These are phyloP conservation scores for Lycia hirtaria DNA, from an alignment of 2,888 invertebrate species.

Conservation along the genomic window DNA sequence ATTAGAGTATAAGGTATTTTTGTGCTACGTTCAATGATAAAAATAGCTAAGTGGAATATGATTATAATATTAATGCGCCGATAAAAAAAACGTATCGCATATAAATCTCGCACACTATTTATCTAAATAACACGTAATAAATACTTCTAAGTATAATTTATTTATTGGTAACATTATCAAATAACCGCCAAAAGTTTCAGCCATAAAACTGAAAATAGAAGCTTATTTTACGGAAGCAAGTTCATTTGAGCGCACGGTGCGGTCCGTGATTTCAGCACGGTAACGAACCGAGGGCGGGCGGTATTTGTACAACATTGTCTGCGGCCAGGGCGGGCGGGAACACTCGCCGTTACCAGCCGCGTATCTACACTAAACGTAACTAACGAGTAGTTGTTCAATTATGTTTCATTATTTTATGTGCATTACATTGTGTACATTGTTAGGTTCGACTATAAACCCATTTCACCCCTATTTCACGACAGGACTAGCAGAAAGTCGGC, in stretches of 20 bases:
- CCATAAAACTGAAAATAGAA: constrained; percentile 41
- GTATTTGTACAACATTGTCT: constrained; percentile 64
- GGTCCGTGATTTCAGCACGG: constrained; percentile 45
- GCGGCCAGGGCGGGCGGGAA: constrained; percentile 23
- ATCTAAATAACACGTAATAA: too few relatives aligned
- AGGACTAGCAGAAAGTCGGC: too few relatives aligned
- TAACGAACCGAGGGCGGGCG: constrained; percentile 60
- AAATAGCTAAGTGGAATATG: too few relatives aligned
- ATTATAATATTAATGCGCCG: too few relatives aligned
- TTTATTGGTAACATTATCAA: not conserved
- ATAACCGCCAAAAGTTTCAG: constrained; percentile 6
- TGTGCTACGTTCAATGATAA: too few relatives aligned
- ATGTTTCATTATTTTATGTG: not conserved
- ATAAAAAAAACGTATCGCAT: too few relatives aligned
- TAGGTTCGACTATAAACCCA: not conserved
- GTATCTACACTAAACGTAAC: constrained; percentile 10
- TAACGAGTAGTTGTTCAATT: not conserved
- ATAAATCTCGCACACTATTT: too few relatives aligned
- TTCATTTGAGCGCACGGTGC: constrained; percentile 48
- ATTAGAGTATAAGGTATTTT: too few relatives aligned
- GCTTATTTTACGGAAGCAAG: constrained; percentile 51
- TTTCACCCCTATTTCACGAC: too few relatives aligned
- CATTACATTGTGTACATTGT: not conserved
- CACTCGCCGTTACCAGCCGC: constrained; percentile 17
- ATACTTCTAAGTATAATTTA: too few relatives aligned